Conservation (phyloP, 2,888 invertebrate genomes). For the Dolichomitus sp. region DNA sequence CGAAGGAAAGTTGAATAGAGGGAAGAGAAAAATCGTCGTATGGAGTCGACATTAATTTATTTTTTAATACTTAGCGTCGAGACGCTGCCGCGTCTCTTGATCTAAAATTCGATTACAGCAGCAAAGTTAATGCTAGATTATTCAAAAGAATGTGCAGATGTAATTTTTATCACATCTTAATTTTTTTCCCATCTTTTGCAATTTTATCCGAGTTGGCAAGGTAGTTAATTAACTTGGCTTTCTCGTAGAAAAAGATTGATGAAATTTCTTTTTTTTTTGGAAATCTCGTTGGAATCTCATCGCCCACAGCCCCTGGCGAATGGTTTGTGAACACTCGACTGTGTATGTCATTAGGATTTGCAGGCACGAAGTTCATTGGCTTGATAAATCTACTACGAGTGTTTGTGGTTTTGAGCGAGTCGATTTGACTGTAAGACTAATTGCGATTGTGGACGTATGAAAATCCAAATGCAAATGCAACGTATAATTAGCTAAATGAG, state of each 20-base stretch:
- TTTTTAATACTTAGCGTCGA: no score
- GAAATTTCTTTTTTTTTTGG: no score
- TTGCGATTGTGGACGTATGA: constrained; percentile 64
- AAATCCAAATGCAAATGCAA: constrained; percentile 36
- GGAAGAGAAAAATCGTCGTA: no score
- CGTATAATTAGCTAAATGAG: constrained; percentile 5
- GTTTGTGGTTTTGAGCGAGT: constrained; percentile 60
- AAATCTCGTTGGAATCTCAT: constrained; percentile 55
- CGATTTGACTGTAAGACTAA: constrained; percentile 62
- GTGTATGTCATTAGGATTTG: constrained; percentile 78
- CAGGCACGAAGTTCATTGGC: constrained; percentile 78
- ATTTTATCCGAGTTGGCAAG: no score
- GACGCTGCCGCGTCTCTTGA: no score
- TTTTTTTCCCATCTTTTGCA: no score
- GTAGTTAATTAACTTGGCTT: no score
- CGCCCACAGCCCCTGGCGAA: constrained; percentile 66
- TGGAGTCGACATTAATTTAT: no score
- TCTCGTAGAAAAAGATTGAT: no score
- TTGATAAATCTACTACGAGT: constrained; percentile 68
- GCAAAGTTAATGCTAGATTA: not conserved
- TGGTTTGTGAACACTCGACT: constrained; percentile 75
- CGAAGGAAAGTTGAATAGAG: not conserved
- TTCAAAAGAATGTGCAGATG: no score
- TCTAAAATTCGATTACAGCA: not conserved
- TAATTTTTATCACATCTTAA: no score